These are phyloP conservation scores for Monomorium pharaonis DNA, from an alignment of 1,140 invertebrate genomes.

Conservation along the genomic window DNA sequence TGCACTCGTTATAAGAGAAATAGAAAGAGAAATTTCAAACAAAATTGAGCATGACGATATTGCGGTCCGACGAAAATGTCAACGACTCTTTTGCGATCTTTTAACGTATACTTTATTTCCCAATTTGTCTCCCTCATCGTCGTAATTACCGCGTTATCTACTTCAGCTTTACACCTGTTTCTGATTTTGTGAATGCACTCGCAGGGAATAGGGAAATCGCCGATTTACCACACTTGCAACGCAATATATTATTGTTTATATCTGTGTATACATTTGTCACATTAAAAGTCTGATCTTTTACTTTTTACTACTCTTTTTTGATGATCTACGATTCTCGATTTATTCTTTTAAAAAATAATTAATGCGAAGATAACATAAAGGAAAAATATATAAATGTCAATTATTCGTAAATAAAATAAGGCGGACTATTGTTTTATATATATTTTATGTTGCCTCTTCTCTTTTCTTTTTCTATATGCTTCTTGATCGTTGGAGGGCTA, in stretches of 20 bases:
- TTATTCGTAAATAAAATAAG: not conserved
- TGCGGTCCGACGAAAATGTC: constrained; percentile 29
- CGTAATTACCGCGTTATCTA: not conserved
- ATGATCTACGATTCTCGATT: not conserved
- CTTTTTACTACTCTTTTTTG: not conserved
- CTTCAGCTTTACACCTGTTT: constrained; percentile 14
- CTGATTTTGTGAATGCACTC: too few relatives aligned
- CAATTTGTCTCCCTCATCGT: not conserved
- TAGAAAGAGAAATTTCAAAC: constrained; percentile 43
- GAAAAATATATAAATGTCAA: not conserved
- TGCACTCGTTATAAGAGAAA: constrained; percentile 33
- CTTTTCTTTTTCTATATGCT: not conserved
- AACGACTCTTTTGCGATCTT: constrained; percentile 1
- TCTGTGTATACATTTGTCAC: not conserved
- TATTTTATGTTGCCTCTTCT: constrained; percentile 11
- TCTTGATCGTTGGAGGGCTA: constrained; percentile 45
- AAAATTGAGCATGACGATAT: constrained; percentile 34
- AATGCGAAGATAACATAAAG: not conserved
- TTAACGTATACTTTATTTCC: not conserved
- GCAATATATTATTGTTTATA: too few relatives aligned
- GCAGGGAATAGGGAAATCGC: too few relatives aligned
- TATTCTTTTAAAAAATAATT: not conserved
- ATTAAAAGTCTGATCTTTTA: not conserved
- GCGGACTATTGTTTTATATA: not conserved
- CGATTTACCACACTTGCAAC: too few relatives aligned